Evolutionary conservation across 2,888 invertebrate genomes (phyloP).

Genomic region (Dastarcus helophoroides): DNA sequence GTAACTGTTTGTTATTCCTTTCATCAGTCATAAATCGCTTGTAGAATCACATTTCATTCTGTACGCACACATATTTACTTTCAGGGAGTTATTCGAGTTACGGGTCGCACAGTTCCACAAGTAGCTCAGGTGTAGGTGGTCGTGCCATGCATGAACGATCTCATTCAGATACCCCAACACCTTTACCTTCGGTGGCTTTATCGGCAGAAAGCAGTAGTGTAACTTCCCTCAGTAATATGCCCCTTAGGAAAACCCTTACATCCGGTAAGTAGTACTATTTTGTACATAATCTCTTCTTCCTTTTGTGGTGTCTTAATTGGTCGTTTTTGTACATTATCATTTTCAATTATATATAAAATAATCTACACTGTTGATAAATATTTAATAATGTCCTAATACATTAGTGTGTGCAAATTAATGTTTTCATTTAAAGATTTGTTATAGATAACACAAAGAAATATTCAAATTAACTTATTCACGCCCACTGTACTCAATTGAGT

Average conservation of each 20-base stretch:
- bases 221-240: conserved; percentile 82
- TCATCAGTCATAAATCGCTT: neutral
- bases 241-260: conserved; percentile 69
- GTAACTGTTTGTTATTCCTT: conserved; percentile 18
- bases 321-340: no score
- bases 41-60: neutral
- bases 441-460: no score
- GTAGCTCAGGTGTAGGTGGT: conserved; percentile 35
- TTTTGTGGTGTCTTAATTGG: no score
- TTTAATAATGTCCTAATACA: no score
- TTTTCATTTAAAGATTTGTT: no score
- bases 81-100: conserved; percentile 43
- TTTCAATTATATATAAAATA: no score
- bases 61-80: conserved; percentile 5
- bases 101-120: conserved; percentile 39
- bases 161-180: conserved; percentile 79
- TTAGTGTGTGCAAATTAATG: no score
- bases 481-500: no score
- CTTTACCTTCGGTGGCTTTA: conserved; percentile 75
- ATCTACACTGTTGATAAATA: no score
- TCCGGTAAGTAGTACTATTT: conserved; percentile 44
- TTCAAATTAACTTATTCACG: no score
- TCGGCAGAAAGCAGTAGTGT: conserved; percentile 94
- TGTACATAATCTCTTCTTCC: conserved; percentile 6
- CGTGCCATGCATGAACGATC: conserved; percentile 76